Evolutionary conservation across 2,113 vertebrate species (phyloP).

Genomic region (Leucopsar rothschildi): DNA sequence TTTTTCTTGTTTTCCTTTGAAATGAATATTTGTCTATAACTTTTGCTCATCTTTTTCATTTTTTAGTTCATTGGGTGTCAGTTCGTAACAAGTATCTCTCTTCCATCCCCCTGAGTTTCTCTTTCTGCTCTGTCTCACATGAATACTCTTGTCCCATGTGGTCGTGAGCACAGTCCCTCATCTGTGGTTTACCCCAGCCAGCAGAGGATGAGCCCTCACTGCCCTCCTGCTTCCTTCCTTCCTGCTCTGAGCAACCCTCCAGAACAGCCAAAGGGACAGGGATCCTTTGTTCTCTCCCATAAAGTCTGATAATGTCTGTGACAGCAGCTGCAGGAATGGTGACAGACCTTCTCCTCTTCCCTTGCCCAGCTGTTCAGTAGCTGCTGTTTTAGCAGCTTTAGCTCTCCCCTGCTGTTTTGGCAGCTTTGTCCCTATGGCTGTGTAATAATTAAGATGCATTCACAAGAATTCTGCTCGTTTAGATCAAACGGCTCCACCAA

Average conservation of each 20-base stretch:
- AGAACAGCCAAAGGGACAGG: background rate
- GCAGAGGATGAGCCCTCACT: background rate
- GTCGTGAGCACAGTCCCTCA: background rate
- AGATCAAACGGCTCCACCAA: background rate
- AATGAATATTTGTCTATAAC: background rate
- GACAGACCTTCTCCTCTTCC: background rate
- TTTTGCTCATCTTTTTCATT: background rate
- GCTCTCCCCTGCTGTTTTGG: background rate
- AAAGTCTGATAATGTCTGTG: background rate
- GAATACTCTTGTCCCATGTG: background rate
- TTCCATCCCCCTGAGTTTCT: background rate
- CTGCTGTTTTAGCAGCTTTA: background rate
- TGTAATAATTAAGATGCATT: background rate
- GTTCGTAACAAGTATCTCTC: background rate
- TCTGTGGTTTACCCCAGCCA: background rate
- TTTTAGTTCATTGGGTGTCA: background rate
- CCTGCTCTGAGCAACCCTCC: background rate
- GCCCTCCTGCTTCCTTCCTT: background rate
- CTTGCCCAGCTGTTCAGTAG: background rate
- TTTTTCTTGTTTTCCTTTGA: background rate
- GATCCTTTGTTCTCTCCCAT: background rate
- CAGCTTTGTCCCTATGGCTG: background rate
- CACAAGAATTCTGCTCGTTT: background rate
- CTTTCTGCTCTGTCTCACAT: background rate
- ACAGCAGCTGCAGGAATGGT: background rate